A percentile compares a stretch with the other conserved stretches of the same genome.
phyloP scores from a whole-genome alignment of 2,797 vertebrate species.

The Coregonus suidteri region DNA sequence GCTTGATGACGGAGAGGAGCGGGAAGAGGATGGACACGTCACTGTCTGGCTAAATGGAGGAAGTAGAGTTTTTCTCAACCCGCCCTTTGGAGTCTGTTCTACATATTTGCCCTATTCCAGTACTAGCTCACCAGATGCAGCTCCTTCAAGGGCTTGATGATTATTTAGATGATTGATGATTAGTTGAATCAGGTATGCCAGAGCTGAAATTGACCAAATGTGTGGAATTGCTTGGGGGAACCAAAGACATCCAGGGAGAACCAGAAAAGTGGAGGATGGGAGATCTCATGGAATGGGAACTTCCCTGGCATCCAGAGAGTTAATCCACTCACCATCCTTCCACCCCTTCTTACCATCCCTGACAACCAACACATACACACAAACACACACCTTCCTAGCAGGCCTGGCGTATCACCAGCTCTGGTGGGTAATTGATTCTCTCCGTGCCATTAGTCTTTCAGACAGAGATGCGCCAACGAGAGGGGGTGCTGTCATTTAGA shows the following conservation, averaged over 20 bases:
- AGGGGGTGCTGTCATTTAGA: constrained; percentile 77
- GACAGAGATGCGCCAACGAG: constrained; percentile 76
- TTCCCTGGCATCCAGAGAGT: no score
- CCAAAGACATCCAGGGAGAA: constrained; percentile 2
- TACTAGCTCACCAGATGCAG: not conserved
- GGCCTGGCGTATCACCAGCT: constrained; percentile 71
- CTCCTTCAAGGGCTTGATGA: not conserved
- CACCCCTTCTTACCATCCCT: constrained; percentile 19
- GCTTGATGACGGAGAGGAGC: constrained; percentile 31
- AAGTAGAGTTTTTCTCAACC: not conserved
- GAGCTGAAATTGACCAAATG: not conserved
- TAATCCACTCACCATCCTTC: no score
- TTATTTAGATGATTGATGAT: not conserved
- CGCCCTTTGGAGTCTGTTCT: not conserved
- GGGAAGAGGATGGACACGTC: constrained; percentile 59
- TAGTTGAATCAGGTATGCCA: not conserved
- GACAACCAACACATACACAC: not conserved
- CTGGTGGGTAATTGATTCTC: constrained; percentile 79
- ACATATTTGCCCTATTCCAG: not conserved
- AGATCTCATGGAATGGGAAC: not conserved
- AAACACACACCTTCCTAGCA: constrained; percentile 13
- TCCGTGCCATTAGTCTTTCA: constrained; percentile 78
- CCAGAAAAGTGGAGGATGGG: not conserved
- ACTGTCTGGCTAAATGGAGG: not conserved
- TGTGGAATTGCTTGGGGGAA: not conserved